phyloP scores from a whole-genome alignment of 1,140 invertebrate species.

The Cepaea nemoralis region DNA sequence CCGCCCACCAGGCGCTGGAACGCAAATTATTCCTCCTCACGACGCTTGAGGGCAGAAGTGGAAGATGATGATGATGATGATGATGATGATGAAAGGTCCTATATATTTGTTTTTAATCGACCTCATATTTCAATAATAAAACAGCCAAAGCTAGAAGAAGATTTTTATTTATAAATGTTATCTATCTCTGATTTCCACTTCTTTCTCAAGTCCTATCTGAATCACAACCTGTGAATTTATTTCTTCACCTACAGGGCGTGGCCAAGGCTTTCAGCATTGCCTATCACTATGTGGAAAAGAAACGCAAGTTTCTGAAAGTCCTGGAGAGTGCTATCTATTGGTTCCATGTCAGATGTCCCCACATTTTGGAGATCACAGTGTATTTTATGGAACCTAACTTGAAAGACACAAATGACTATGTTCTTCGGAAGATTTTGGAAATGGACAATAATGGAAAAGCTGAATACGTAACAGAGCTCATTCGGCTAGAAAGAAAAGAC shows the following conservation, averaged over 20 bases:
- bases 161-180: too few relatives aligned
- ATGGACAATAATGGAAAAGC: constrained; percentile 61
- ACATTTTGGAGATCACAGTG: constrained; percentile 64
- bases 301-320: constrained; percentile 66
- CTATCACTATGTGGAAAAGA: constrained; percentile 69
- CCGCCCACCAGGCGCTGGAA: too few relatives aligned
- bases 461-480: constrained; percentile 51
- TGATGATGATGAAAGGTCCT: too few relatives aligned
- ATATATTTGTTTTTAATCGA: too few relatives aligned
- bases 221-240: too few relatives aligned
- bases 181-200: too few relatives aligned
- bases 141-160: too few relatives aligned
- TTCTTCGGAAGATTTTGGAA: constrained; percentile 68
- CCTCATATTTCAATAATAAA: too few relatives aligned
- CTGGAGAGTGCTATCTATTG: constrained; percentile 70
- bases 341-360: constrained; percentile 67
- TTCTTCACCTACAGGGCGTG: constrained; percentile 59
- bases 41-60: too few relatives aligned
- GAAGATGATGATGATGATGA: too few relatives aligned
- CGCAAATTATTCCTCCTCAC: too few relatives aligned
- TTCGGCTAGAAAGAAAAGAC: constrained; percentile 68
- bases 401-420: constrained; percentile 57
- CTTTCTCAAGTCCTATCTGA: too few relatives aligned
- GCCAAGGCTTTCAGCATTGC: constrained; percentile 70
- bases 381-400: constrained; percentile 70